Base-by-base conservation (phyloP, 1,140 invertebrate genomes). In the Popillia japonica region DNA sequence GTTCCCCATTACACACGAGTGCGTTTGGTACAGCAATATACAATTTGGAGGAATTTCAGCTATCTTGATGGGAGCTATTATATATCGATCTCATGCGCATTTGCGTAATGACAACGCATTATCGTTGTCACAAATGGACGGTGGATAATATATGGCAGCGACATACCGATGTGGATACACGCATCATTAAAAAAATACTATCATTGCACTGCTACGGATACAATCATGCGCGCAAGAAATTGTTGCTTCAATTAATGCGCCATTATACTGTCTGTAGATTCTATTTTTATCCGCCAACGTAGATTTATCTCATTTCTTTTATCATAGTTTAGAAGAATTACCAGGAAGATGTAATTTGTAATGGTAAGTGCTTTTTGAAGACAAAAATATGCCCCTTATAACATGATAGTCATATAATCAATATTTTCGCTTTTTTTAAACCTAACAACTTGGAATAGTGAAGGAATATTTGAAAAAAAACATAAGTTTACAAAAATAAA, bases 211-310 rank as follows among this genome's bases (percentile, higher is more conserved):
- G 48, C 48, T 6, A 55, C 17, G 48, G 48, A 55, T 55, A 55
- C 48, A 55, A 55, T 55, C 48, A 55, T 17, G 48, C 48, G 48
- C n/a, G 48, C n/a, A 55, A 55, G 48, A 14, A 55, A 17, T 14
- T 55, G 48, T 55, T 17, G 48, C 48, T n/a, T 55, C 48, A 55
- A 55, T 55, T 55, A 55, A 55, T 55, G 48, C 14, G 14, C 48
- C 48, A 55, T 55, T 55, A 55, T 17, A 55, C 6, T 6, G 48
- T 55, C 48, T 17, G 14, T 17, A 17, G 17, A 17, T 55, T 55
- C 48, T 55, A 14, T n/a, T 55, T 55, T 55, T n/a, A 55, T 6
- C 48, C 48, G n/a, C 14, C 6, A 6, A 55, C 17, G n/a, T 55
- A 55, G 17, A 55, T n/a, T 55, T 55, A 55, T 55, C 48, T 14